Base-by-base conservation (phyloP, 23 tunicate species). In the Pegea sp. region DNA sequence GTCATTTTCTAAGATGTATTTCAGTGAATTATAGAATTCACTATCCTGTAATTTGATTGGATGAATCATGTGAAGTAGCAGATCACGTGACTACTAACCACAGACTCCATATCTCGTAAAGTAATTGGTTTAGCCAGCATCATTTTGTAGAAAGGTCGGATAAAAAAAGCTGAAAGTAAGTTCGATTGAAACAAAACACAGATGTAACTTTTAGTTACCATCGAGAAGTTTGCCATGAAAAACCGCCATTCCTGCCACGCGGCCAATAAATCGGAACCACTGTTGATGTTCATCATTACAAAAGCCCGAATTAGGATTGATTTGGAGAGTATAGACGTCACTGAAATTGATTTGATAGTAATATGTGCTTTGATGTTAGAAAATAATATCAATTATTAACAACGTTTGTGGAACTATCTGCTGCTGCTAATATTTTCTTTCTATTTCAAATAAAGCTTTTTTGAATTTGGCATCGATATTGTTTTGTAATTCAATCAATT, bases 191-290 rank as follows among this genome's bases (percentile, higher is more conserved):
- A n/a, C n/a, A n/a, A n/a, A n/a, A n/a, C n/a, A n/a, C n/a, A n/a
- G n/a, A n/a, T n/a, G n/a, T n/a, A 38, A 2, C 19, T 21, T 56
- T 64, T 29, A 22, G 69, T 38, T 28, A 84, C 95, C 96, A 54
- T 87, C 96, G 22, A 87, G 60, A 28, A 87, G 64, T 52, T 87
- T 87, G 42, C 96, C 96, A 54, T 87, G 96, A 50, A 68, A 87
- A 18, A 87, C 96, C 3, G 96, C 96, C 96, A 87, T 87, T 23
- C 96, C 96, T 6, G 96, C 96, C 31, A 87, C 96, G 13, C 96
- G 49, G n/a, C 96, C 96, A 57, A 87, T 87, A 31, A 87, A 87
- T 38, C 60, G 48, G 76, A 68, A 87, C 87, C 88, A 87, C 21
- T 64, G 71, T 23, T 70, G 43, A 55, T 87, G 96, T 22, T 76